A percentile compares a stretch with the other conserved stretches of the same genome.
Evolutionary conservation across 2,797 vertebrate genomes (phyloP).

Genomic region (Glyptemys insculpta): DNA sequence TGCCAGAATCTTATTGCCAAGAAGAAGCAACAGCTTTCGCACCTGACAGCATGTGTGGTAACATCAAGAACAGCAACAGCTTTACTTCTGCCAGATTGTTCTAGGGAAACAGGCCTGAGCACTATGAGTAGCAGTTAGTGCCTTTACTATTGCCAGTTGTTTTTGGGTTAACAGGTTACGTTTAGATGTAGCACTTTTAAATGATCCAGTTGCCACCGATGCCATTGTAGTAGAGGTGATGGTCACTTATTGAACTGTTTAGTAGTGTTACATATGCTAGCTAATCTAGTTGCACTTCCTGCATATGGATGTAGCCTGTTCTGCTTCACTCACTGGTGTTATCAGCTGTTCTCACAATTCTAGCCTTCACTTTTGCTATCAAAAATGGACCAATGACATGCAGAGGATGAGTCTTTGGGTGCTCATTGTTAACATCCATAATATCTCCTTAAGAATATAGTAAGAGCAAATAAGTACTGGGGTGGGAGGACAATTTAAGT

Average conservation of each 20-base stretch:
- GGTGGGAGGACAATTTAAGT: background rate
- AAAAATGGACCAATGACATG: background rate
- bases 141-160: background rate
- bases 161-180: background rate
- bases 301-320: background rate
- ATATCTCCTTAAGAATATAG: background rate
- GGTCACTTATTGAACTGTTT: background rate
- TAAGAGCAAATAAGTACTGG: background rate
- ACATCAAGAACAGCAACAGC: background rate
- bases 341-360: background rate
- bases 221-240: too few species aligned
- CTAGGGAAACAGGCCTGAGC: background rate
- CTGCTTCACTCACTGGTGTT: background rate
- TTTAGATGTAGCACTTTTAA: background rate
- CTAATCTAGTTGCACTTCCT: background rate
- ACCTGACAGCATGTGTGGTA: background rate
- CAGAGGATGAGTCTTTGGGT: background rate
- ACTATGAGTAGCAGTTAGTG: background rate
- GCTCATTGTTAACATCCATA: background rate
- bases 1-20: background rate
- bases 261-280: background rate
- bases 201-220: rapidly evolving
- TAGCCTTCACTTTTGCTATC: background rate
- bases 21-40: background rate
- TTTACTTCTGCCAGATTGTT: background rate